Base-by-base conservation (phyloP, 2,113 vertebrate species). In the Todiramphus saurophagus region DNA sequence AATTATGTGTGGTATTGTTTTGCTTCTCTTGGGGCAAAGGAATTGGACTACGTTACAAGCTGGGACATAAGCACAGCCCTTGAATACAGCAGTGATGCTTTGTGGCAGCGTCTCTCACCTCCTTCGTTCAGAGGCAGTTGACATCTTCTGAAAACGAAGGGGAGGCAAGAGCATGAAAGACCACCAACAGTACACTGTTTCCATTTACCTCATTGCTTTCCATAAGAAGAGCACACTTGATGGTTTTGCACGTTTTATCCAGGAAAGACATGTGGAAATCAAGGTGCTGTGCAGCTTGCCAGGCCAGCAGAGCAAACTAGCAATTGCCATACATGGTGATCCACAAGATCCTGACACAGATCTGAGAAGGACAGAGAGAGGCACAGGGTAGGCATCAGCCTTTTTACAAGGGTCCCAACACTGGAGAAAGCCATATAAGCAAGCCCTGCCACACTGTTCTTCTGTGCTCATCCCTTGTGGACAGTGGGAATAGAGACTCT, bases 171-270 rank as follows among this genome's bases (percentile, higher is more conserved):
- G 21, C 28, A 6, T n/a, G 16, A 44, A 50, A 28, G 23, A 78
- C 5, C 25, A 66, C 16, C 1, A 3, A 7, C 20, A 37, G 50
- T 17, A 31, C 5, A 8, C 10, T 33, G 13, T 24, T 37, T 79
- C 53, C 16, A 10, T 44, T 85, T 59, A 33, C 46, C 37, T 94
- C 31, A 6, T n/a, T 63, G 51, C 18, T 63, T 16, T n/a, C 27
- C 0, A 0, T 48, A 76, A 24, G 19, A 73, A 39, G 16, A 76
- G 35, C 48, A n/a, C n/a, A 25, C 1, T 0, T 23, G 33, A 17
- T 92, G 69, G 15, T 44, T 76, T 90, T 3, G 0, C 20, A 8
- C 39, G 19, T 33, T 77, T 74, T 78, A 58, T 10, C 6, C 58
- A 59, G 17, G 30, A 23, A 59, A 56, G 62, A 43, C 6, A 13